Percentiles rank a stretch among this genome's conserved stretches.
Evolutionary conservation across 2,113 vertebrate genomes (phyloP).

Genomic region (Carollia perspicillata): DNA sequence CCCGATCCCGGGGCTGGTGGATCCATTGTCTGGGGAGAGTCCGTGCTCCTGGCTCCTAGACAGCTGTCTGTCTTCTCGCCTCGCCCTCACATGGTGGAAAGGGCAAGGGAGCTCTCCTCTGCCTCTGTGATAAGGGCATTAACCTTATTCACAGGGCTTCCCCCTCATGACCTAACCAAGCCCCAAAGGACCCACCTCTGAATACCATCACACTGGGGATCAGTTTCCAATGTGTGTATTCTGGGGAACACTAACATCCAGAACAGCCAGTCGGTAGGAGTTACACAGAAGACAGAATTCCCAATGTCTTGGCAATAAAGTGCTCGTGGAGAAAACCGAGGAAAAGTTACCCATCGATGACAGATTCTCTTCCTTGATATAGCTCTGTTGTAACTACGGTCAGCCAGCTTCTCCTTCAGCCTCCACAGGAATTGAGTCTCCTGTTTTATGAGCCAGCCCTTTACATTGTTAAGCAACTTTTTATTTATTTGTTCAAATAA

Average conservation of each 20-base stretch:
- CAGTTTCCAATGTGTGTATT: neutral
- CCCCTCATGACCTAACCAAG: neutral
- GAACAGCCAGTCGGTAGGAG: neutral
- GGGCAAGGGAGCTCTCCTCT: neutral
- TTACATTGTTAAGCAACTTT: neutral
- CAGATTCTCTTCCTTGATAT: neutral
- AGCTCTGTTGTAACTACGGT: neutral
- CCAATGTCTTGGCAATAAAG: neutral
- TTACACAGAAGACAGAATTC: neutral
- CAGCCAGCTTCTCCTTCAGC: neutral
- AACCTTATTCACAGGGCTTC: neutral
- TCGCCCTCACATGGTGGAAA: neutral
- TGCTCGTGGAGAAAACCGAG: neutral
- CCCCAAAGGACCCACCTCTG: neutral
- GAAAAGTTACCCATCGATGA: neutral
- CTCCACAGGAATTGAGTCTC: neutral
- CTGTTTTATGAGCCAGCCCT: neutral
- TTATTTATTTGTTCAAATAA: slow-evolving; percentile 25
- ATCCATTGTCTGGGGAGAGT: neutral
- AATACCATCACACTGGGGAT: neutral
- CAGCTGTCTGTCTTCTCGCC: neutral
- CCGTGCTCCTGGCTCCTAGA: neutral
- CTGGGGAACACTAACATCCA: neutral
- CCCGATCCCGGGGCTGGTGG: neutral
- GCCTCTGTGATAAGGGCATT: neutral